Conservation (phyloP, 92 coral and sea anemone genomes). For the Diadumene lineata region DNA sequence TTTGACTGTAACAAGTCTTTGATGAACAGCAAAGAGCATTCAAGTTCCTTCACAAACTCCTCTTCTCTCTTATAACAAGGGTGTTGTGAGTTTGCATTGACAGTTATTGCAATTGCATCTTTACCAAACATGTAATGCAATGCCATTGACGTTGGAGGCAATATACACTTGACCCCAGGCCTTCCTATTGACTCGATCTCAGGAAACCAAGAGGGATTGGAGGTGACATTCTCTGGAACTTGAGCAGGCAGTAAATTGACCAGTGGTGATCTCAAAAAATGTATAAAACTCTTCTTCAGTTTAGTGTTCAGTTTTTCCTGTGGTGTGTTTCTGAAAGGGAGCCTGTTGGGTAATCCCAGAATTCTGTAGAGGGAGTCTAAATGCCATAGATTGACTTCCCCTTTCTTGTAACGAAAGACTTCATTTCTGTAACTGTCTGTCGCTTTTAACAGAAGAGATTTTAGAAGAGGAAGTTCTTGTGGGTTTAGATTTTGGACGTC, state of each 20-base stretch:
- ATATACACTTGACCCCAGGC: slow-evolving; percentile 80
- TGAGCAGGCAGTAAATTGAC: slow-evolving; percentile 60
- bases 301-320: slow-evolving; percentile 18
- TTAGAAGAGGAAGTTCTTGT: slow-evolving; percentile 24
- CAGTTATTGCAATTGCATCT: slow-evolving; percentile 54
- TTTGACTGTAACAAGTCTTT: slow-evolving; percentile 47
- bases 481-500: neutral
- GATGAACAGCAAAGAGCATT: slow-evolving; percentile 36
- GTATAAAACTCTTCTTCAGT: slow-evolving; percentile 12
- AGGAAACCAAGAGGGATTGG: slow-evolving; percentile 72
- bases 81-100: slow-evolving; percentile 56
- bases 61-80: slow-evolving; percentile 51
- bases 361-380: slow-evolving; percentile 71
- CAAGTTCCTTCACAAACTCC: slow-evolving; percentile 40
- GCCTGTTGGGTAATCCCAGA: slow-evolving; percentile 55
- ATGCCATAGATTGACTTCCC: slow-evolving; percentile 69
- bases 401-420: slow-evolving; percentile 65
- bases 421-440: slow-evolving; percentile 55
- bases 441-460: slow-evolving; percentile 43
- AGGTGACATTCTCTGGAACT: slow-evolving; percentile 67
- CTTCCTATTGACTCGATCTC: slow-evolving; percentile 77
- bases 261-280: slow-evolving; percentile 47
- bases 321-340: slow-evolving; percentile 44
- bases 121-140: slow-evolving; percentile 69
- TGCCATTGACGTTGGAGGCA: slow-evolving; percentile 68